Evolutionary conservation across 2,888 invertebrate species (phyloP), one percentile per base, ranked within the genome.

Genomic region (Frankliniella fusca): DNA sequence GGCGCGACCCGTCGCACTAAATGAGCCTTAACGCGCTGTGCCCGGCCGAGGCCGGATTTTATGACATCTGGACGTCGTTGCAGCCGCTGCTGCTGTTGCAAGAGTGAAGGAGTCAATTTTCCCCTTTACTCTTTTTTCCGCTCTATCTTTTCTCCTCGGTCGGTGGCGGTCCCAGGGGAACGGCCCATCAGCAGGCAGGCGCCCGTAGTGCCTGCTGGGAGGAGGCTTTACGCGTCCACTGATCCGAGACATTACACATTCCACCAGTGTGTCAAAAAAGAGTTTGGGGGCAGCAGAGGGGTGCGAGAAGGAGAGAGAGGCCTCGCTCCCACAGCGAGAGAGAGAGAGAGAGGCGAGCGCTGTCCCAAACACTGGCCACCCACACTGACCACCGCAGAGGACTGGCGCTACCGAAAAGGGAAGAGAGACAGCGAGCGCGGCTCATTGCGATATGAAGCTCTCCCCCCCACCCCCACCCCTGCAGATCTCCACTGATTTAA

Each of bases 211-310:
- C 54, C 50, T 11, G 50, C 50, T 50, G 7, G 20, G 54, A 12
- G 15, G 3, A 54, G 54, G 20, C 54, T 54, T 54, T 54, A 54
- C 54, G 54, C 54, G 15, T 54, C 54, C 23, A 70, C 70, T 23
- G 70, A 70, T 70, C 70, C 70, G 70, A 20, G 70, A 70, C 70
- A 70, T 70, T 70, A 70, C 70, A 70, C 70, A 70, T 70, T 70
- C 70, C 70, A 27, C 54, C 54, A 54, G 12, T 54, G 54, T 54
- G 54, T n/a, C n/a, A n/a, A n/a, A n/a, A n/a, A n/a, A n/a, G n/a
- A n/a, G n/a, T n/a, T n/a, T n/a, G n/a, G 7, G 54, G 54, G 54
- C 54, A n/a, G n/a, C n/a, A n/a, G n/a, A n/a, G n/a, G n/a, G n/a
- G n/a, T n/a, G n/a, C n/a, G n/a, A n/a, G 50, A 11, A 15, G 50